Base-by-base conservation (phyloP, 1,140 invertebrate genomes). In the Drosophila lacteicornis region DNA sequence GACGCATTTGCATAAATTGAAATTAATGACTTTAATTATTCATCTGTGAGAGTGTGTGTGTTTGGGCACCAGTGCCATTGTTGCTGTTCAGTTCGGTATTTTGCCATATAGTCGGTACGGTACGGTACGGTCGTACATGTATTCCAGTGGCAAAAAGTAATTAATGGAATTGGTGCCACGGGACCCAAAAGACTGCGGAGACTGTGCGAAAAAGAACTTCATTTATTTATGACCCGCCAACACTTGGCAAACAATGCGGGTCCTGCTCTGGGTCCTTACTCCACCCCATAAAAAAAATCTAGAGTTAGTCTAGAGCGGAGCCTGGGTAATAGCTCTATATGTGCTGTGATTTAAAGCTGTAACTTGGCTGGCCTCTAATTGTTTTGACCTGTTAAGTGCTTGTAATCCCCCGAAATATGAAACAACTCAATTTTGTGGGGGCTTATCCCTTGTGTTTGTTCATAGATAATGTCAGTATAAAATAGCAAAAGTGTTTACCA, bases 21-120 rank as follows among this genome's bases (percentile, higher is more conserved):
- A 90, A 90, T 90, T 90, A 90, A 90, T 90, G 85, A 91, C 85
- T 91, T 90, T 85, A 91, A 88, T 88, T 88, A 88, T 88, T 88
- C 81, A 88, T 85, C 56, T 70, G 60, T 87, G 43, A 27, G 36
- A 57, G 69, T 61, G 45, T 81, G 73, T 70, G 60, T 71, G 59
- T 53, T 56, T 56, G 55, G 46, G 57, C 27, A 30, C 42, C 13
- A 59, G 71, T 47, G 45, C 42, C 38, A 67, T 76, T 67, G 58
- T 73, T 13, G 25, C 45, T 36, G 69, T 57, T 67, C 43, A 56
- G 66, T 57, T 59, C 63, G 53, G 36, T 56, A 56, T 56, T 56
- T n/a, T 58, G 45, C 62, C 36, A 51, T 68, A 38, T 68, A 30
- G 27, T n/a, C 33, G 33, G 33, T 3, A 33, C 33, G 33, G 8